These are phyloP conservation scores for Harmothoe impar DNA, from an alignment of 2,888 invertebrate species.

Conservation along the genomic window DNA sequence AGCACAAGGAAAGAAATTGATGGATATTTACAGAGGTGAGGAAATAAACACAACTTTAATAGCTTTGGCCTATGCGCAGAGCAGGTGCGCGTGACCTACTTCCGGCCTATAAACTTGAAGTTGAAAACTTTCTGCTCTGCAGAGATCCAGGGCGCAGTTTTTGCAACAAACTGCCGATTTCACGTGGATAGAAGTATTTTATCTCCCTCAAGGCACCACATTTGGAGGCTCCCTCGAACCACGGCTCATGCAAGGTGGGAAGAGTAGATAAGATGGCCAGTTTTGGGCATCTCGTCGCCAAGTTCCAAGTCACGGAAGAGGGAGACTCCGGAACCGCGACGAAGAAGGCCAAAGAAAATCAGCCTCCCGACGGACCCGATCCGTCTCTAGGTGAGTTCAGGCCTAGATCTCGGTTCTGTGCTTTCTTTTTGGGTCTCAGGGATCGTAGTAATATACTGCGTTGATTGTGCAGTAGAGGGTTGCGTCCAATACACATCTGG, in stretches of 20 bases:
- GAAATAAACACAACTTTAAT: not conserved
- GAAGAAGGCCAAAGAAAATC: conserved; percentile 27
- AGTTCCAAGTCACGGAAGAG: conserved; percentile 45
- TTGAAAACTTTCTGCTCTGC: conserved; percentile 56
- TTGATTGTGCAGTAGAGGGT: too few species aligned
- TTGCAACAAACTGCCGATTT: not conserved
- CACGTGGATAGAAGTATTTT: not conserved
- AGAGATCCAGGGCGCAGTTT: not conserved
- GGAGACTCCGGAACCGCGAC: not conserved
- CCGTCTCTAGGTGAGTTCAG: too few species aligned
- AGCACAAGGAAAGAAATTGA: too few species aligned
- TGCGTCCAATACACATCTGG: too few species aligned
- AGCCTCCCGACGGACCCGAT: not conserved
- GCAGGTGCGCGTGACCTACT: conserved; percentile 5
- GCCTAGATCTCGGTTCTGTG: too few species aligned
- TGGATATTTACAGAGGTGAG: too few species aligned
- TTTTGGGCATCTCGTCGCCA: not conserved
- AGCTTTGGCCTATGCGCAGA: conserved; percentile 12
- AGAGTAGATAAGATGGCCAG: not conserved
- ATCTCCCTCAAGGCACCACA: not conserved
- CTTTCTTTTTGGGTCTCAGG: too few species aligned
- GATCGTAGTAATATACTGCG: too few species aligned
- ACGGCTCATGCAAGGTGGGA: not conserved
- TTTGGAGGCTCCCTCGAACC: not conserved
- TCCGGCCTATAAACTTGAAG: conserved; percentile 36